Conservation (phyloP, 2,113 vertebrate species). For the Upupa epops region DNA sequence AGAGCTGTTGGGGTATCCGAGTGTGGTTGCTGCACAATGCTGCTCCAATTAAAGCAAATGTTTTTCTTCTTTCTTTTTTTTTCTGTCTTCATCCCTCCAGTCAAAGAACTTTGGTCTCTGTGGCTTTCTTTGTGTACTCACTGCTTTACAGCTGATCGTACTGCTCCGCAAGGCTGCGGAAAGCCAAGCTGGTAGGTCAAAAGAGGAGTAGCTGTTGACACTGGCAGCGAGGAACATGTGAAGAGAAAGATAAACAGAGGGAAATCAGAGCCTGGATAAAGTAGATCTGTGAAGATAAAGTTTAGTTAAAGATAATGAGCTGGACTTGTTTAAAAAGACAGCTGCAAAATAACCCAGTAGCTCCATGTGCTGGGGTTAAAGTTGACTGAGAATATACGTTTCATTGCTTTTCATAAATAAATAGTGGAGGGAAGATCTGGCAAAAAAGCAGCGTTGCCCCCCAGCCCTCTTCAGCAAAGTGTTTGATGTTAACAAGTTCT, state of each 20-base stretch:
- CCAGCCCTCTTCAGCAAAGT: constrained; percentile 55
- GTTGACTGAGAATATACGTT: constrained; percentile 64
- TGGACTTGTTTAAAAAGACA: constrained; percentile 59
- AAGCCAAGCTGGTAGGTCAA: constrained; percentile 50
- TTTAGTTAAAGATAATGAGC: constrained; percentile 65
- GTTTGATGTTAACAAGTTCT: constrained; percentile 75
- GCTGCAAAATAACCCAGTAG: constrained; percentile 54
- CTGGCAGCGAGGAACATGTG: constrained; percentile 39
- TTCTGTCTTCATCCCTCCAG: background rate
- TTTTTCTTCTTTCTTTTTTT: background rate
- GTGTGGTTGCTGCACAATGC: background rate
- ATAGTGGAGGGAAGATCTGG: constrained; percentile 69
- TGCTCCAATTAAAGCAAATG: background rate
- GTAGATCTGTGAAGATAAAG: constrained; percentile 37
- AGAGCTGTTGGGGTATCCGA: rapidly evolving
- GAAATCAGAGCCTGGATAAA: constrained; percentile 55
- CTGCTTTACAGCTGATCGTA: constrained; percentile 14
- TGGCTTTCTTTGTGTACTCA: background rate
- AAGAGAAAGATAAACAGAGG: constrained; percentile 54
- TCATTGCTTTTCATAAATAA: constrained; percentile 77
- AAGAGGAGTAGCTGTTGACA: constrained; percentile 67
- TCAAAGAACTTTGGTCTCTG: background rate
- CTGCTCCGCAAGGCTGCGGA: background rate
- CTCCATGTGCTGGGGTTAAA: constrained; percentile 65
- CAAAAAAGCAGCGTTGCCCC: constrained; percentile 53